Evolutionary conservation across 2,797 vertebrate species (phyloP).

Genomic region (Cynodonichthys magdalenae): DNA sequence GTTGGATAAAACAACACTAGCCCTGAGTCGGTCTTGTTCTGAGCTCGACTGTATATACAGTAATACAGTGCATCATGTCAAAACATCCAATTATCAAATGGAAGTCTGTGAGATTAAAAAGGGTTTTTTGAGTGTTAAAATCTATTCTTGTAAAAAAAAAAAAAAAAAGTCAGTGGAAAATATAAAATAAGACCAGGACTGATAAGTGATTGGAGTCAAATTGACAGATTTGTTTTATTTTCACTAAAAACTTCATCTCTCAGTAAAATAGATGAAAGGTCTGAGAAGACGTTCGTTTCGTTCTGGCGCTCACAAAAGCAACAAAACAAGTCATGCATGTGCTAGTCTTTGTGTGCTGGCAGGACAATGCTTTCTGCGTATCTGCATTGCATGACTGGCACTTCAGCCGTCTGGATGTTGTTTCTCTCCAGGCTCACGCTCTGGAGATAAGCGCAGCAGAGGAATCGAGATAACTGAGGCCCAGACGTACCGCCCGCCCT

Average conservation of each 20-base stretch:
- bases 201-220: constrained; percentile 21
- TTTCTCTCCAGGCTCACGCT: constrained; percentile 76
- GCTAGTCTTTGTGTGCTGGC: constrained; percentile 14
- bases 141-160: constrained; percentile 42
- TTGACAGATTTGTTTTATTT: constrained; percentile 15
- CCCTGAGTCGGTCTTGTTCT: constrained; percentile 51
- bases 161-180: constrained; percentile 14
- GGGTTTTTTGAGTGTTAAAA: constrained; percentile 41
- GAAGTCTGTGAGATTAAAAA: constrained; percentile 39
- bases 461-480: constrained; percentile 72
- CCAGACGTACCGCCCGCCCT: constrained; percentile 49
- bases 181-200: constrained; percentile 28
- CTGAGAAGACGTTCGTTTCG: constrained; percentile 34
- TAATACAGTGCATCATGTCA: constrained; percentile 59
- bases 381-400: constrained; percentile 73
- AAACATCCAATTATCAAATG: constrained; percentile 55
- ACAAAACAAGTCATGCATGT: constrained; percentile 24
- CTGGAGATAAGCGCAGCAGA: constrained; percentile 76
- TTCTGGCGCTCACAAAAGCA: constrained; percentile 32
- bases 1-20: constrained; percentile 59
- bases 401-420: constrained; percentile 77
- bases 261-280: constrained; percentile 16
- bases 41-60: constrained; percentile 38
- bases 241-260: constrained; percentile 22
- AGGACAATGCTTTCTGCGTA: constrained; percentile 41